Conservation (phyloP, 2,113 vertebrate genomes). For the Trinectes maculatus region DNA sequence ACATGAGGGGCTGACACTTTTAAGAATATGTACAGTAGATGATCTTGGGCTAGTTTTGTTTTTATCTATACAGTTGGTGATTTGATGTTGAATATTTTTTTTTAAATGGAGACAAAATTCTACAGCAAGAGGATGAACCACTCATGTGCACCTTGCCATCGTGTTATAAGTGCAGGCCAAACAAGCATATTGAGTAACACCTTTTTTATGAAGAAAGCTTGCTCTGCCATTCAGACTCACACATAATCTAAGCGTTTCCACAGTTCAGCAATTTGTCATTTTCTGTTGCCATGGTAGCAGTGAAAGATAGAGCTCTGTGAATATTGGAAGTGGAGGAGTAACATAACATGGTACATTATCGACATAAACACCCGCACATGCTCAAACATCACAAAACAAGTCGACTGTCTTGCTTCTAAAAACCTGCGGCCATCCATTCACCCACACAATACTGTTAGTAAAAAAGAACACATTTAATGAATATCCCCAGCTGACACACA, state of each 20-base stretch:
- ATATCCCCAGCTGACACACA: slow-evolving; percentile 58
- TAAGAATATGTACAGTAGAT: too few species aligned
- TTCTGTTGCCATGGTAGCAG: slow-evolving; percentile 79
- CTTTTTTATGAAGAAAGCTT: slow-evolving; percentile 35
- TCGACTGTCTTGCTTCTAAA: slow-evolving; percentile 57
- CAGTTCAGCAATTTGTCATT: slow-evolving; percentile 76
- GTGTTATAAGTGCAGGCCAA: slow-evolving; percentile 30
- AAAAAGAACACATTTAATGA: slow-evolving; percentile 64
- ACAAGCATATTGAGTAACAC: slow-evolving; percentile 23
- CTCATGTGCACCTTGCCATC: slow-evolving; percentile 14
- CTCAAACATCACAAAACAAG: slow-evolving; percentile 51
- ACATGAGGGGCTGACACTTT: too few species aligned
- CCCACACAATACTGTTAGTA: slow-evolving; percentile 55
- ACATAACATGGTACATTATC: slow-evolving; percentile 67
- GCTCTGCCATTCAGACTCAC: slow-evolving; percentile 38
- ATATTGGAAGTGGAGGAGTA: slow-evolving; percentile 76
- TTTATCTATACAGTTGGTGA: too few species aligned
- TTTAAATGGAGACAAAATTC: too few species aligned
- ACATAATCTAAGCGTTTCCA: slow-evolving; percentile 58
- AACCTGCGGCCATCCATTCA: slow-evolving; percentile 59
- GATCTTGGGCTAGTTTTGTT: too few species aligned
- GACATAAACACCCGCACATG: slow-evolving; percentile 70
- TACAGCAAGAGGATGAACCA: too few species aligned
- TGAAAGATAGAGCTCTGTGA: slow-evolving; percentile 61
- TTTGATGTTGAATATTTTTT: too few species aligned